phyloP scores from a whole-genome alignment of 64 coral and sea anemone species.

The Astreopora myriophthalma region DNA sequence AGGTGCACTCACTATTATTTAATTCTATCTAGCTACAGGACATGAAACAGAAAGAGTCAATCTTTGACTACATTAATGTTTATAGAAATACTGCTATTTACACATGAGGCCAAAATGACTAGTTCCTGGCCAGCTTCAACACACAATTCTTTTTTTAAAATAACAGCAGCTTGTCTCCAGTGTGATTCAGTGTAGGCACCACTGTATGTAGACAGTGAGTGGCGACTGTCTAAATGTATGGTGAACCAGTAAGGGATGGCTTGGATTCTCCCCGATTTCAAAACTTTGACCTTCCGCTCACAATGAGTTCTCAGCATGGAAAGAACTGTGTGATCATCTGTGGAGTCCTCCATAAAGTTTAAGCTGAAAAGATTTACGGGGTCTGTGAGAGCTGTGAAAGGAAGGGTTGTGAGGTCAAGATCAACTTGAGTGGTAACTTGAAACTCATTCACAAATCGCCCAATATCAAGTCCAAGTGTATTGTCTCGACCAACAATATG shows the following conservation, averaged over 20 bases:
- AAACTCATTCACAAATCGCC: slow-evolving; percentile 86
- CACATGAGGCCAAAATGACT: slow-evolving; percentile 61
- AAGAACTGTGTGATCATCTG: slow-evolving; percentile 64
- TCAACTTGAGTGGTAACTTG: slow-evolving; percentile 87
- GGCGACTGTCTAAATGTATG: slow-evolving; percentile 44
- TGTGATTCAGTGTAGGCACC: slow-evolving; percentile 73
- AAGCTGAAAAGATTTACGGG: slow-evolving; percentile 61
- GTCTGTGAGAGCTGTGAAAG: slow-evolving; percentile 56
- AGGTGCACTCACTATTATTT: too few species aligned
- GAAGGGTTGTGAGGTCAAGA: slow-evolving; percentile 73
- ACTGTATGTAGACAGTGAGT: slow-evolving; percentile 60
- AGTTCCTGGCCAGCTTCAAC: slow-evolving; percentile 76
- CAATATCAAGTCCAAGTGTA: slow-evolving; percentile 90
- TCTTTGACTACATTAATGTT: neutral
- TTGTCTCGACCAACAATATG: slow-evolving; percentile 43
- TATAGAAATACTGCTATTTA: slow-evolving; percentile 80
- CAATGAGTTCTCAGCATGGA: slow-evolving; percentile 66
- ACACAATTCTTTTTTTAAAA: slow-evolving; percentile 60
- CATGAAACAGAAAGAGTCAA: too few species aligned
- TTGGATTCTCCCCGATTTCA: slow-evolving; percentile 68
- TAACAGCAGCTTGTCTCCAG: slow-evolving; percentile 83
- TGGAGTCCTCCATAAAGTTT: slow-evolving; percentile 59
- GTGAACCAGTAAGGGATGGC: slow-evolving; percentile 92
- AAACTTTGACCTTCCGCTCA: slow-evolving; percentile 61
- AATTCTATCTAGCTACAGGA: too few species aligned